A percentile compares a stretch with the other conserved stretches of the same genome.
phyloP scores from a whole-genome alignment of 2,888 invertebrate species.

The Heliconius ethilla region DNA sequence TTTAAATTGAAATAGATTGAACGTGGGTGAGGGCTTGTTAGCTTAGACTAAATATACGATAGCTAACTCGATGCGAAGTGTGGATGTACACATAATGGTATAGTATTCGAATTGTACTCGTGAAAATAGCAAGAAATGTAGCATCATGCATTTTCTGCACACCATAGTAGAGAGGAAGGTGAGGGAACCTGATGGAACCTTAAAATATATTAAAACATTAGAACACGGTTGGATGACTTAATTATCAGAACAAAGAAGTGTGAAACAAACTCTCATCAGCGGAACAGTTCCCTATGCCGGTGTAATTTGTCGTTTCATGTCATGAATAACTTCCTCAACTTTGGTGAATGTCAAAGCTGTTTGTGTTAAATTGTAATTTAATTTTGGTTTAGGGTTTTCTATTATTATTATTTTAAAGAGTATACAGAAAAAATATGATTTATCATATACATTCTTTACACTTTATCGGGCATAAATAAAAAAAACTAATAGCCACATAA shows the following conservation, averaged over 20 bases:
- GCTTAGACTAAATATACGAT: not conserved
- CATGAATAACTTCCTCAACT: slow-evolving; percentile 7
- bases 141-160: too few species aligned
- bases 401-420: not conserved
- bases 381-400: not conserved
- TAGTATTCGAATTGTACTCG: not conserved
- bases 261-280: slow-evolving; percentile 5
- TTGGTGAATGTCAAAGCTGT: not conserved
- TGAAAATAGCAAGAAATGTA: not conserved
- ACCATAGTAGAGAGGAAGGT: not conserved
- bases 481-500: too few species aligned
- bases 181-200: not conserved
- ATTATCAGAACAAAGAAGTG: slow-evolving; percentile 19
- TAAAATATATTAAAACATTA: not conserved
- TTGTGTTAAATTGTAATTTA: slow-evolving; percentile 2
- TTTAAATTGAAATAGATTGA: too few species aligned
- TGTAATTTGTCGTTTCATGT: slow-evolving; percentile 20
- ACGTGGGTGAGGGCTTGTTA: too few species aligned
- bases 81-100: not conserved
- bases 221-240: not conserved
- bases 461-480: too few species aligned
- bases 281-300: not conserved
- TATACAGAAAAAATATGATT: too few species aligned
- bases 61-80: not conserved
- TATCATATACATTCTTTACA: too few species aligned